A percentile compares a stretch with the other conserved stretches of the same genome.
phyloP scores from a whole-genome alignment of 1,140 invertebrate species.

The Platyscapa corneri region DNA sequence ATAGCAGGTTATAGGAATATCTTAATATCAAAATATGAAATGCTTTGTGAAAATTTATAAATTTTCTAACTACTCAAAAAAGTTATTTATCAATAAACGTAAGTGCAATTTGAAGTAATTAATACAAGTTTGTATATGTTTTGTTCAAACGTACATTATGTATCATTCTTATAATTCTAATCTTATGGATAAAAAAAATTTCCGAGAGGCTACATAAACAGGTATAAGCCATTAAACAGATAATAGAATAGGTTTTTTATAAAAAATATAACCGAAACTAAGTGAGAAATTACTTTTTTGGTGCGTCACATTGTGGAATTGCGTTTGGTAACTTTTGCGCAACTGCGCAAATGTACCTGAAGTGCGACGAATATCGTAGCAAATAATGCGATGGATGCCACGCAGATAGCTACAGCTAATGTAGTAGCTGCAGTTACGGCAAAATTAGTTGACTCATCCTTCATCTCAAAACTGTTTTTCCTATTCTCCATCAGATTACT shows the following conservation, averaged over 20 bases:
- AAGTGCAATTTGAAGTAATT: background rate
- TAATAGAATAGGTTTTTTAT: background rate
- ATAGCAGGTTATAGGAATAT: background rate
- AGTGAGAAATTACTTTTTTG: conserved; percentile 48
- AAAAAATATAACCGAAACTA: conserved; percentile 26
- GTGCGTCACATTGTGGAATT: conserved; percentile 49
- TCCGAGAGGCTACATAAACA: background rate
- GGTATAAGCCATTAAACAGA: background rate
- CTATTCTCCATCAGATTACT: conserved; percentile 65
- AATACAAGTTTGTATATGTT: background rate
- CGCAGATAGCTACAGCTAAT: conserved; percentile 79
- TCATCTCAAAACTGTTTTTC: conserved; percentile 62
- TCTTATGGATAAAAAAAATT: no score
- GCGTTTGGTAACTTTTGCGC: conserved; percentile 52
- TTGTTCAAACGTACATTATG: background rate
- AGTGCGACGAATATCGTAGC: conserved; percentile 80
- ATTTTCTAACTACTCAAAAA: background rate
- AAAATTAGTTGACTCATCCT: conserved; percentile 68
- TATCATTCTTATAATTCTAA: no score
- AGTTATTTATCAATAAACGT: background rate
- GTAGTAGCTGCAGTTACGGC: conserved; percentile 79
- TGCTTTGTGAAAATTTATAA: background rate
- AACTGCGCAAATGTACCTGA: conserved; percentile 75
- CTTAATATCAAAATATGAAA: background rate
- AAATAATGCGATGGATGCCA: conserved; percentile 80